Base-by-base conservation (phyloP, 2,797 vertebrate genomes). In the Anguilla pacifica region DNA sequence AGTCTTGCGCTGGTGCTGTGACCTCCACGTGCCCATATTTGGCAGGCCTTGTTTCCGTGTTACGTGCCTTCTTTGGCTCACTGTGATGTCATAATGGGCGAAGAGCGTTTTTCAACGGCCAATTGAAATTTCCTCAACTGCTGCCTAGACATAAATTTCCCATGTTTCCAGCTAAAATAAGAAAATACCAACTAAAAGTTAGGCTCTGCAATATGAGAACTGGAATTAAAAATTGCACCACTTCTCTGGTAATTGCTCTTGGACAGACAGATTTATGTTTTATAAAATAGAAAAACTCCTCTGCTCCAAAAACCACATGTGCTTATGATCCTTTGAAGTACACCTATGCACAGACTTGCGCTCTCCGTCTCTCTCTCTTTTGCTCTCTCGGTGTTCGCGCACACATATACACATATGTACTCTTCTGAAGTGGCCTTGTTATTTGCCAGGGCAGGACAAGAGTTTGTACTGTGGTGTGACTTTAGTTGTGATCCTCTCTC, bases 91-190 rank as follows among this genome's bases (percentile, higher is more conserved):
- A 6, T 49, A 57, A 49, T 59, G 49, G 39, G 82, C 35, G 53
- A 84, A 67, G 49, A 64, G 17, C 39, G 15, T n/a, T 25, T 57
- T 85, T 49, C 85, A 46, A 85, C 15, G 39, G 72, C 49, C 67
- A 49, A 84, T 85, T 85, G 53, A 2, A 35, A 74, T 88, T 87
- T 88, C 83, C 87, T 77, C 35, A 67, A 64, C 39, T 28, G 53
- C n/a, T 64, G 19, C 25, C 0, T 17, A 17, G 10, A n/a, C n/a
- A 31, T 28, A 25, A 6, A 31, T 53, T 83, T 83, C 15, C 0
- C 72, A 46, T 83, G 25, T 83, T 31, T 10, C 39, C 59, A 31
- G 43, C 86, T 83, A 70, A 74, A 57, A 64, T 64, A 2, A 5
- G 19, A 85, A 88, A 59, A 85, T 17, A 43, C 6, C 0, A 46